phyloP scores from a whole-genome alignment of 2,797 vertebrate genomes.

The Eulemur rubriventer region DNA sequence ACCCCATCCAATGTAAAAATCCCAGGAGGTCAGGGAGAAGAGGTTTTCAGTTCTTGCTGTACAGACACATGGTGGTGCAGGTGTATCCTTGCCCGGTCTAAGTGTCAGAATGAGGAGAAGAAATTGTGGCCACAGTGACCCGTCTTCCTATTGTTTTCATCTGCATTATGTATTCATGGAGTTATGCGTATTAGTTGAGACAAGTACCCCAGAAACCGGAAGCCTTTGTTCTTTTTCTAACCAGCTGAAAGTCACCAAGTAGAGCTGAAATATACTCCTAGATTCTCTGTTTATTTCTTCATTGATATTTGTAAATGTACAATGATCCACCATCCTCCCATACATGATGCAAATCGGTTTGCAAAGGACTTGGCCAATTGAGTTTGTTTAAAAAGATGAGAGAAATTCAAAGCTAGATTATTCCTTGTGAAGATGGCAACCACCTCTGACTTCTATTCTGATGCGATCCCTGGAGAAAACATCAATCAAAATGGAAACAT shows the following conservation, averaged over 20 bases:
- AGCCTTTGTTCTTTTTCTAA: constrained; percentile 56
- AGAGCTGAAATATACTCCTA: background rate
- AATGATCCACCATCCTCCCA: no score
- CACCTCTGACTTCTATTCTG: constrained; percentile 63
- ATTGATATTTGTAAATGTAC: background rate
- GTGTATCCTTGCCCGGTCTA: background rate
- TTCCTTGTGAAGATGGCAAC: constrained; percentile 36
- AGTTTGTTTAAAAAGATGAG: background rate
- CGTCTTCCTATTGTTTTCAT: constrained; percentile 31
- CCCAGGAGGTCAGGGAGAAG: constrained; percentile 13
- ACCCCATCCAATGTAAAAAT: background rate
- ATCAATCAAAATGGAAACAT: constrained; percentile 78
- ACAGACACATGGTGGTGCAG: background rate
- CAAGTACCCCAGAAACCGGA: background rate
- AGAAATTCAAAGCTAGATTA: constrained; percentile 33
- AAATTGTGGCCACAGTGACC: background rate
- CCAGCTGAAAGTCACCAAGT: background rate
- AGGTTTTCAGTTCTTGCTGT: background rate
- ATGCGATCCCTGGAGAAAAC: constrained; percentile 64
- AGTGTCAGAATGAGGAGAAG: background rate
- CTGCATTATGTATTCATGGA: background rate
- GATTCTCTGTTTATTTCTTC: background rate
- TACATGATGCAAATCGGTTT: background rate
- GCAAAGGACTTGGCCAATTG: background rate
- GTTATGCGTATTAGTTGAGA: background rate